These are phyloP conservation scores for Channallabes apus DNA, from an alignment of 2,797 vertebrate genomes.

Conservation along the genomic window DNA sequence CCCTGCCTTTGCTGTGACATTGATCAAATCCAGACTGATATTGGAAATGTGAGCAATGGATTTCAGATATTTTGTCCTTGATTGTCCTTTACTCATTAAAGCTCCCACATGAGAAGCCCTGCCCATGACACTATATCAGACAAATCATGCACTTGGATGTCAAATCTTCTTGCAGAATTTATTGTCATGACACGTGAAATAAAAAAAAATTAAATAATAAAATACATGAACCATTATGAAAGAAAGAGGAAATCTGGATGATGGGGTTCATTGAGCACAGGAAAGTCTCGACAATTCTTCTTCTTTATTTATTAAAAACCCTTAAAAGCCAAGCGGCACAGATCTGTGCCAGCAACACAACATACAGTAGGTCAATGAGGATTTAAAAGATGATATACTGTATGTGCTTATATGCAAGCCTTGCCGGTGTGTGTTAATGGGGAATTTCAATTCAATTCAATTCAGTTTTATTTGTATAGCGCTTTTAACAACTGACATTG, in stretches of 20 bases:
- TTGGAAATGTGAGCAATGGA: background rate
- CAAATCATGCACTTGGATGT: background rate
- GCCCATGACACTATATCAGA: background rate
- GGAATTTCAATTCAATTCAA: too few species aligned
- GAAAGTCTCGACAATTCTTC: background rate
- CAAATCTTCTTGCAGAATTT: background rate
- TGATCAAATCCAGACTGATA: constrained; percentile 6
- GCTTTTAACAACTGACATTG: too few species aligned
- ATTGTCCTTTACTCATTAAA: constrained; percentile 7
- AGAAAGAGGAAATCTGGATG: background rate
- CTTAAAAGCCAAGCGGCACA: too few species aligned
- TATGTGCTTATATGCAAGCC: too few species aligned
- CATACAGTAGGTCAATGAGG: too few species aligned
- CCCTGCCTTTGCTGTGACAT: background rate
- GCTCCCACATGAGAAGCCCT: background rate
- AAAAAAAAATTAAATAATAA: background rate
- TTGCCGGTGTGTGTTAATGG: too few species aligned
- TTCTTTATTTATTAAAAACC: background rate
- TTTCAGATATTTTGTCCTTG: constrained; percentile 12
- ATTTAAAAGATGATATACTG: too few species aligned
- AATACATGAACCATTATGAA: background rate
- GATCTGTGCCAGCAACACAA: too few species aligned
- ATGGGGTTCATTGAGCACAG: background rate
- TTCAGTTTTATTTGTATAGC: too few species aligned
- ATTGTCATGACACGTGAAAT: background rate